Evolutionary conservation across 2,888 invertebrate species (phyloP).

Genomic region (Brachypterus glaber): DNA sequence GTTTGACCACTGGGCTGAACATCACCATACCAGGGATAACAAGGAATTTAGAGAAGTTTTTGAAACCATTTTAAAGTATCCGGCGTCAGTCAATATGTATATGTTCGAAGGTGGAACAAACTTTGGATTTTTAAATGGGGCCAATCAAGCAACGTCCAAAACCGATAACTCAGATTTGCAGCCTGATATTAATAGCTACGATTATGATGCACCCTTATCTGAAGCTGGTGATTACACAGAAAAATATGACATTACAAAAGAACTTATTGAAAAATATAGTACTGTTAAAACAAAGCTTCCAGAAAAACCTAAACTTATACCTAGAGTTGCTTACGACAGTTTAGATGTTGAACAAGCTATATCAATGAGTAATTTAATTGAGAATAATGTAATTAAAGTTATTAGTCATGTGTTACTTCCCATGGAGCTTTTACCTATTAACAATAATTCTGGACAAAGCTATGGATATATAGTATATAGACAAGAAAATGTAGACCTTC

Average conservation of each 20-base stretch:
- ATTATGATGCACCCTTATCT: slow-evolving; percentile 76
- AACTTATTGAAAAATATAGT: slow-evolving; percentile 41
- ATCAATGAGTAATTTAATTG: too few relatives aligned
- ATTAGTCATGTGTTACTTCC: slow-evolving; percentile 16
- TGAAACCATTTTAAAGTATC: slow-evolving; percentile 30
- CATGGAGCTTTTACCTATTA: slow-evolving; percentile 36
- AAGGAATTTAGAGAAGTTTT: slow-evolving; percentile 25
- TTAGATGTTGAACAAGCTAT: too few relatives aligned
- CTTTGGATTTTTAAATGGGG: slow-evolving; percentile 53
- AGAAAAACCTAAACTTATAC: slow-evolving; percentile 27
- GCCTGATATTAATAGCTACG: slow-evolving; percentile 38
- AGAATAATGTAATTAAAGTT: too few relatives aligned
- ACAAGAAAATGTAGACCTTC: slow-evolving; percentile 28
- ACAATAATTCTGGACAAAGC: slow-evolving; percentile 43
- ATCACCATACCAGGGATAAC: slow-evolving; percentile 26
- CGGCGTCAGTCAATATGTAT: slow-evolving; percentile 67
- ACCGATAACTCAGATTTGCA: slow-evolving; percentile 19
- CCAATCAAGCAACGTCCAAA: slow-evolving; percentile 19
- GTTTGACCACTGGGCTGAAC: slow-evolving; percentile 50
- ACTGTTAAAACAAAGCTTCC: slow-evolving; percentile 32
- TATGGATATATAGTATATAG: slow-evolving; percentile 47
- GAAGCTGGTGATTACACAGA: slow-evolving; percentile 84
- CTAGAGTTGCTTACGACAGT: slow-evolving; percentile 32
- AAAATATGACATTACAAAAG: slow-evolving; percentile 54
- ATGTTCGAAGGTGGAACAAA: slow-evolving; percentile 89